Conservation (phyloP, 92 coral and sea anemone species). For the Galaxea fascicularis region DNA sequence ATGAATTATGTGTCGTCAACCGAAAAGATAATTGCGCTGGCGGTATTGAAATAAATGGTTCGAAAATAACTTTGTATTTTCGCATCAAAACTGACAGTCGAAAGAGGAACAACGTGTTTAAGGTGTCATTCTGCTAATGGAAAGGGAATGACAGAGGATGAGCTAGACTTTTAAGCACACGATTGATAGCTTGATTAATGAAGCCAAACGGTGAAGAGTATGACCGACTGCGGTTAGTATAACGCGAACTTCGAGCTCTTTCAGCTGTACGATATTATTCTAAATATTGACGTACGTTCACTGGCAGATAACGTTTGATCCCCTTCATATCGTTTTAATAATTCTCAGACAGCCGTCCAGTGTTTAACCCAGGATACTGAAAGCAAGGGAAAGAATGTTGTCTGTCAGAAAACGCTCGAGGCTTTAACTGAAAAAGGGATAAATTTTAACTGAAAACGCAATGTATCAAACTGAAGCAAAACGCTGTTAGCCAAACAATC, state of each 20-base stretch:
- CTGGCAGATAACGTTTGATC: background rate
- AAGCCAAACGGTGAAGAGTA: background rate
- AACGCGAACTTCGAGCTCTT: background rate
- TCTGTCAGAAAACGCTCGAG: background rate
- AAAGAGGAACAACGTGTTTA: background rate
- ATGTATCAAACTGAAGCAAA: background rate
- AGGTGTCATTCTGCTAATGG: background rate
- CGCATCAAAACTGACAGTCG: background rate
- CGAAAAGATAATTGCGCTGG: conserved; percentile 1
- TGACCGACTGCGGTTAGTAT: background rate
- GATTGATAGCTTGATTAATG: background rate
- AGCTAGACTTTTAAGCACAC: background rate
- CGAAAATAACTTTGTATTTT: background rate
- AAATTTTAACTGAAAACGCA: background rate
- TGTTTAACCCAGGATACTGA: conserved; percentile 12
- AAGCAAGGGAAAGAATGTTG: conserved; percentile 27
- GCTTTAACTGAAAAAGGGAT: background rate
- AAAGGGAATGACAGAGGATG: background rate
- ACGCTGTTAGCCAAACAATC: too few relatives aligned
- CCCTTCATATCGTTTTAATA: background rate
- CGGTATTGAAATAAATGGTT: background rate
- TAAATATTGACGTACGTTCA: background rate
- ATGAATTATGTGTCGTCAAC: conserved; percentile 10
- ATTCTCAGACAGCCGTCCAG: background rate
- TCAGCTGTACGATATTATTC: too few relatives aligned